A percentile compares a stretch with the other conserved stretches of the same genome.
phyloP scores from a whole-genome alignment of 2,113 vertebrate species.

The Hippolais icterina region DNA sequence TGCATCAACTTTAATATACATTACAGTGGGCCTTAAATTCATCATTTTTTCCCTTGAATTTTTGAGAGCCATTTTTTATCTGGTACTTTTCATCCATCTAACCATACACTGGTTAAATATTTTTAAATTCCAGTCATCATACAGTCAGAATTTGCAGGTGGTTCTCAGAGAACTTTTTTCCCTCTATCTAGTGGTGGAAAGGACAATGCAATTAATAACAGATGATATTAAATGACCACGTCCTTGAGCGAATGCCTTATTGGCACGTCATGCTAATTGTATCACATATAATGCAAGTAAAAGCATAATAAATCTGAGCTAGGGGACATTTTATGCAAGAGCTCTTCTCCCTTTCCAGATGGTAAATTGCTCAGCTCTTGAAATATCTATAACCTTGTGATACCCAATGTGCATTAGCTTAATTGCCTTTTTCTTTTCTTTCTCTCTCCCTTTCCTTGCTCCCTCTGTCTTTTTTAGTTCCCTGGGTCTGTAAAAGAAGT shows the following conservation, averaged over 20 bases:
- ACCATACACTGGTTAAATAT: slow-evolving; percentile 2
- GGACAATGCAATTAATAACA: slow-evolving; percentile 93
- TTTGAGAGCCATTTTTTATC: background rate
- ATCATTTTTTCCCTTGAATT: background rate
- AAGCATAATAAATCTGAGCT: slow-evolving; percentile 97
- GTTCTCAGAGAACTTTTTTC: slow-evolving; percentile 76
- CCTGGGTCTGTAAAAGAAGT: background rate
- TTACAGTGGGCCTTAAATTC: background rate
- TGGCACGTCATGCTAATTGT: slow-evolving; percentile 94
- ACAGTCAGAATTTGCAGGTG: slow-evolving; percentile 76
- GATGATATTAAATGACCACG: slow-evolving; percentile 90
- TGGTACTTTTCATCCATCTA: background rate
- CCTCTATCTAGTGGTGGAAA: slow-evolving; percentile 81
- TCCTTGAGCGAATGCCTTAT: slow-evolving; percentile 90
- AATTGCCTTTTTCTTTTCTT: slow-evolving; percentile 83
- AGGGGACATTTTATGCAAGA: slow-evolving; percentile 89
- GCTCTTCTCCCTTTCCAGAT: slow-evolving; percentile 86
- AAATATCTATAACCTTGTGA: slow-evolving; percentile 98
- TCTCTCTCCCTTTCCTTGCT: background rate
- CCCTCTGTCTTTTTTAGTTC: background rate
- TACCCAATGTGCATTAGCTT: slow-evolving; percentile 92
- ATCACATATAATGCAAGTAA: slow-evolving; percentile 96
- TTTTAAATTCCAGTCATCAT: slow-evolving; percentile 72
- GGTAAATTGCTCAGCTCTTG: slow-evolving; percentile 94
- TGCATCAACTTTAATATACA: background rate